phyloP scores from a whole-genome alignment of 2,888 invertebrate species.

The Netelia virgata region DNA sequence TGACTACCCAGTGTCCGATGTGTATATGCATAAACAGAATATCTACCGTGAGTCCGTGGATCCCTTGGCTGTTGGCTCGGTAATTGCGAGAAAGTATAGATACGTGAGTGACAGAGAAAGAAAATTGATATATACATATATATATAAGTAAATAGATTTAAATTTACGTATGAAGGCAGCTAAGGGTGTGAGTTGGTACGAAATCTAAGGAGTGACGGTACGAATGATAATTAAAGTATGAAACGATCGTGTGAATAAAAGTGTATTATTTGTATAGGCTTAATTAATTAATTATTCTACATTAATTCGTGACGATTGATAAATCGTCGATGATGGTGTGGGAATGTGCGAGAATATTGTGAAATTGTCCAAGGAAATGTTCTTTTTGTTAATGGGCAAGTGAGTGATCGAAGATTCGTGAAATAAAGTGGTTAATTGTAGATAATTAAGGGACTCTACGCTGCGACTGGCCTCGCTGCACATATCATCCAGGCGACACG shows the following conservation, averaged over 20 bases:
- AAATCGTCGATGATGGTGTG: not conserved
- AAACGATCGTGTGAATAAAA: slow-evolving; percentile 17
- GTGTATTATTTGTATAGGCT: slow-evolving; percentile 9
- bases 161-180: slow-evolving; percentile 54
- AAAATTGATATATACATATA: slow-evolving; percentile 22
- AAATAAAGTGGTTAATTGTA: slow-evolving; percentile 51
- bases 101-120: slow-evolving; percentile 42
- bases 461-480: slow-evolving; percentile 76
- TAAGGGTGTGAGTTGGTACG: slow-evolving; percentile 21
- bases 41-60: slow-evolving; percentile 31
- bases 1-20: slow-evolving; percentile 42
- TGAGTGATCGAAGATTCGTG: slow-evolving; percentile 41
- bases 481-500: slow-evolving; percentile 75
- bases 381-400: slow-evolving; percentile 8
- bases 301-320: not conserved
- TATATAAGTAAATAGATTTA: slow-evolving; percentile 33
- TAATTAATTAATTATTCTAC: not conserved
- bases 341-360: not conserved
- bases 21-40: slow-evolving; percentile 25
- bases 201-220: slow-evolving; percentile 42
- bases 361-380: slow-evolving; percentile 19
- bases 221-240: slow-evolving; percentile 44
- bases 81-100: slow-evolving; percentile 68
- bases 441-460: slow-evolving; percentile 70
- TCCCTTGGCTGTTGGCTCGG: slow-evolving; percentile 60